Evolutionary conservation across 2,797 vertebrate genomes (phyloP).

Genomic region (Cyclopterus lumpus): DNA sequence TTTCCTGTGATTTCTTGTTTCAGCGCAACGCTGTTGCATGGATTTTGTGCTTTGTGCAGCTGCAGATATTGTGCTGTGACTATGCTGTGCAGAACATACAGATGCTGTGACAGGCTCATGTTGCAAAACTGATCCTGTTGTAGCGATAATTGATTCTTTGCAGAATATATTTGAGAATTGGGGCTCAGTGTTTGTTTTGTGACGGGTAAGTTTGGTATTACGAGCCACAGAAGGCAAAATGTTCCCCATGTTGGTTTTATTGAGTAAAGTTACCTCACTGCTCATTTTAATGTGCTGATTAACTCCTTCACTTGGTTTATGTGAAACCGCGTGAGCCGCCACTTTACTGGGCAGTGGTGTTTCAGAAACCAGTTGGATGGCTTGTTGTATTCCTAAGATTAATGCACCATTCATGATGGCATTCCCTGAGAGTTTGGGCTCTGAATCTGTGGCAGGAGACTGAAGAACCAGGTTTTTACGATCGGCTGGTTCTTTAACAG

Average conservation of each 20-base stretch:
- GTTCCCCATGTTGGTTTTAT: slow-evolving; percentile 23
- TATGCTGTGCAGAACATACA: slow-evolving; percentile 49
- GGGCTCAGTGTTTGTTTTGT: slow-evolving; percentile 17
- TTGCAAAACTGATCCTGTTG: slow-evolving; percentile 18
- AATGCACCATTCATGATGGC: slow-evolving; percentile 7
- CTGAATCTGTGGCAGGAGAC: slow-evolving; percentile 3
- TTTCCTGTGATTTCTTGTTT: slow-evolving; percentile 23
- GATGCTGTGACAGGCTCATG: slow-evolving; percentile 55
- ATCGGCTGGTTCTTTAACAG: slow-evolving; percentile 16
- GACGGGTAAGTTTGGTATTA: background rate
- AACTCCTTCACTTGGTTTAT: slow-evolving; percentile 31
- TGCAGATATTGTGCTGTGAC: slow-evolving; percentile 21
- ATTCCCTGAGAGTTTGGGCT: slow-evolving; percentile 23
- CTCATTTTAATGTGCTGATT: slow-evolving; percentile 23
- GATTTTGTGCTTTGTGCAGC: slow-evolving; percentile 17
- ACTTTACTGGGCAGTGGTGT: background rate
- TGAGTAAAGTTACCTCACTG: slow-evolving; percentile 5
- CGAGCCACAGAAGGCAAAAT: slow-evolving; percentile 19
- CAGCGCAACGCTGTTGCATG: slow-evolving; percentile 14
- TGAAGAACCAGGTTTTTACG: slow-evolving; percentile 5
- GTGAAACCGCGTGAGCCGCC: background rate
- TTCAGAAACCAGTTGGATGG: slow-evolving; percentile 33
- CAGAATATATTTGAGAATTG: slow-evolving; percentile 20
- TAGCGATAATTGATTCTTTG: slow-evolving; percentile 9
- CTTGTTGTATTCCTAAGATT: slow-evolving; percentile 17